Evolutionary conservation across 1,140 invertebrate genomes (phyloP), one percentile per base, ranked within the genome.

Genomic region (Papilio glaucus): DNA sequence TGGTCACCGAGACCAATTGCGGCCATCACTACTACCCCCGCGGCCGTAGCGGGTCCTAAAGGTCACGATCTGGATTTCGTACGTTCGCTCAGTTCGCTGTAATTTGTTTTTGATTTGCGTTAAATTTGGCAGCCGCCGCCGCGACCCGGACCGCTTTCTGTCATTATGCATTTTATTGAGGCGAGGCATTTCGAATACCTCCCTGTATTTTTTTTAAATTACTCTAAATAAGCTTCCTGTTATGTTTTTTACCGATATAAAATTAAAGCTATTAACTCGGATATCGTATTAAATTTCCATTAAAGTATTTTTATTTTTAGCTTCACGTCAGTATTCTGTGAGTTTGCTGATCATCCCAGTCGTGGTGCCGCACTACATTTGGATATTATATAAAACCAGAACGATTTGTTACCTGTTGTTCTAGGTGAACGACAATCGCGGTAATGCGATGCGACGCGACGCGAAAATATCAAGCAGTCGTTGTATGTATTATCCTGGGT

Each of bases 61-160:
- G 81, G 79, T 83, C 77, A 68, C 72, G 72, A 57, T 73, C 71
- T 73, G 71, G 76, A 77, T 73, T 79, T 76, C 61, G 61, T 74
- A 77, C 57, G 57, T 21, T 21, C 62, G 24, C 12, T 45, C 21
- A 45, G 26, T 68, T 24, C 10, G 24, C 18, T 9, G 13, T 45
- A 45, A 68, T 74, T 74, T 42, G 49, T 70, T 74, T 73, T 74
- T 74, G 57, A 74, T 70, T 69, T 42, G 72, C 72, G 39, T 45
- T 70, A 74, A 62, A 57, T 62, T 61, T 49, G 63, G 29, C n/a
- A 37, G 29, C 45, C 18, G 45, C 15, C 18, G 12, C 49, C 21
- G 49, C 21, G 21, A 33, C 49, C 49, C 9, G 18, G 15, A 57
- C 49, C 49, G 21, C 21, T 57, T 57, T 57, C 21, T 57, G 49